These are phyloP conservation scores for Trissolcus brochymenae DNA, from an alignment of 2,888 invertebrate species.

Conservation along the genomic window DNA sequence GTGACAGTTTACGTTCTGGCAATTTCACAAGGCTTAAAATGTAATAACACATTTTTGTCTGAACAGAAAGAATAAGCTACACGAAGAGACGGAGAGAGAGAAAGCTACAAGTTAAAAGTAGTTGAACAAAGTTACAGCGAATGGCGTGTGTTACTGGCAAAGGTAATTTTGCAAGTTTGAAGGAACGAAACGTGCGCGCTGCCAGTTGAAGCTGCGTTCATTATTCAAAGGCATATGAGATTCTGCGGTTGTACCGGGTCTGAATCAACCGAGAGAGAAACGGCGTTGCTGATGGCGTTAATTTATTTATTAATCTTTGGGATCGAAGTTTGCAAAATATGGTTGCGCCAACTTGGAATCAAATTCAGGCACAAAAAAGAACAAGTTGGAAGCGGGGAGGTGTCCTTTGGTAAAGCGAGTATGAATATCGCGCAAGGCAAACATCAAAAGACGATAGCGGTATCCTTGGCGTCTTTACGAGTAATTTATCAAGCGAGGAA, in stretches of 20 bases:
- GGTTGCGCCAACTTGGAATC: neutral
- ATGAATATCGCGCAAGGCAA: conserved; percentile 5
- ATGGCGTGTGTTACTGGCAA: conserved; percentile 20
- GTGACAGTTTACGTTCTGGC: no score
- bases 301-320: conserved; percentile 4
- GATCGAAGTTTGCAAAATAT: no score
- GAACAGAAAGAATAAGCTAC: no score
- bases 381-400: neutral
- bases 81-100: neutral
- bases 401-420: neutral
- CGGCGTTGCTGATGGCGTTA: neutral
- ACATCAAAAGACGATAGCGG: conserved; percentile 28
- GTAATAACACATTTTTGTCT: conserved; percentile 3
- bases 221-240: conserved; percentile 74
- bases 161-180: conserved; percentile 35
- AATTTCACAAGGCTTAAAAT: no score
- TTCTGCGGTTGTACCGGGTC: conserved; percentile 64
- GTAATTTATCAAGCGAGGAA: conserved; percentile 50
- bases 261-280: no score
- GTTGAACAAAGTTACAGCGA: conserved; percentile 26
- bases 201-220: conserved; percentile 67
- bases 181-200: conserved; percentile 22
- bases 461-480: conserved; percentile 12
- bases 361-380: neutral
- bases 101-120: conserved; percentile 15